phyloP scores from a whole-genome alignment of 2,113 vertebrate genomes.

The Manacus vitellinus region DNA sequence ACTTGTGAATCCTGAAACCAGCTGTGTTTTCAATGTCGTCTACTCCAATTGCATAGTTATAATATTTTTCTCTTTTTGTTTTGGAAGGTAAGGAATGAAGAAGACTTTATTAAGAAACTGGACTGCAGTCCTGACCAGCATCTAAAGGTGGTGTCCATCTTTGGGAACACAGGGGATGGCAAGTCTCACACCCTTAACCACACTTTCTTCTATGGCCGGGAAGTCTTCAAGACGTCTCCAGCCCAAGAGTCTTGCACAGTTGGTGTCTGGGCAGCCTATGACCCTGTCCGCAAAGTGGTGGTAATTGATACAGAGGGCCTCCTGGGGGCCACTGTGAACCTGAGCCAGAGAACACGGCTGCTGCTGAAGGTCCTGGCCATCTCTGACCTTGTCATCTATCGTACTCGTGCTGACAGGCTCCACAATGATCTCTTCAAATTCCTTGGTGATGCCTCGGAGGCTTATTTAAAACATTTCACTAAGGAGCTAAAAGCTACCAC shows the following conservation, averaged over 20 bases:
- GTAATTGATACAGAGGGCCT: conserved; percentile 97
- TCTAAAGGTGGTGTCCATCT: conserved; percentile 97
- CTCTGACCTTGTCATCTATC: conserved; percentile 95
- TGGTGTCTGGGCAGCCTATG: conserved; percentile 96
- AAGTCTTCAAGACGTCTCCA: conserved; percentile 96
- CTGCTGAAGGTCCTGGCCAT: conserved; percentile 96
- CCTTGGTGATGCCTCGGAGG: conserved; percentile 95
- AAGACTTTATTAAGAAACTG: conserved; percentile 90
- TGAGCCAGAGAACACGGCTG: conserved; percentile 94
- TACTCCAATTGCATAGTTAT: background rate
- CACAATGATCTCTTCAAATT: conserved; percentile 99
- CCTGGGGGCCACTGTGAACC: conserved; percentile 91
- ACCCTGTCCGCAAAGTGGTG: conserved; percentile 89
- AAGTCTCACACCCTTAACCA: conserved; percentile 99
- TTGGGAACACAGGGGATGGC: conserved; percentile 97
- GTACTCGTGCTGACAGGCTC: conserved; percentile 95
- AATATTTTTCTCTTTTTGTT: background rate
- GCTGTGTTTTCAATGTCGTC: background rate
- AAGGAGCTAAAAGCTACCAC: conserved; percentile 97
- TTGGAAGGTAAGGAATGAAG: conserved; percentile 88
- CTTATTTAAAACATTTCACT: conserved; percentile 97
- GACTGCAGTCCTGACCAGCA: conserved; percentile 90
- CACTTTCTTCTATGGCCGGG: conserved; percentile 94
- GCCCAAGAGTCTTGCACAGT: conserved; percentile 98
- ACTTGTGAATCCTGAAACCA: background rate